Evolutionary conservation across 2,888 invertebrate species (phyloP), one percentile per base, ranked within the genome.

Genomic region (Leptopilina drosophilae): DNA sequence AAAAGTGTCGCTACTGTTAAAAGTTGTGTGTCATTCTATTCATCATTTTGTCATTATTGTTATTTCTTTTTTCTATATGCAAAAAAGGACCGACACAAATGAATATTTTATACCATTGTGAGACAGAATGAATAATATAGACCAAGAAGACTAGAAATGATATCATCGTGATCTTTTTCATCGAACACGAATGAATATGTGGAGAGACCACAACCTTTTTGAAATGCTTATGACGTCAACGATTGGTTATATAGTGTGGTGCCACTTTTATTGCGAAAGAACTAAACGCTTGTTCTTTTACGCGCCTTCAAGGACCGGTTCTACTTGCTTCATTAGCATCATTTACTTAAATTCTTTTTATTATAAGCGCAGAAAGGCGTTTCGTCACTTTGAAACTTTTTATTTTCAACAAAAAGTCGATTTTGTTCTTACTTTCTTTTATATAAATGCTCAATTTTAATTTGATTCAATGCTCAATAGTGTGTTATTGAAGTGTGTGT

Each of bases 121-220:
- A 20, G n/a, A 20, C 59, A 59, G 59, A 20, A 53, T 49, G 69
- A 49, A 69, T 69, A 69, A 69, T 53, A 26, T 20, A 26, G 53
- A 69, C 8, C 14, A 26, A 46, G 7, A 69, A 69, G 46, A 42
- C 26, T 20, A 12, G 53, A 14, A 53, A 3, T 69, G 69, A 69
- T 69, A 20, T 69, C 69, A 69, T 53, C 53, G 69, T 69, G 49
- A 69, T 69, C 69, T 53, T 69, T 53, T 53, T 69, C 69, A 69
- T 69, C 69, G 69, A 69, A 69, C 53, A 20, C 53, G 26, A 53
- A 49, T 49, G 69, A 69, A 69, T 20, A 20, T 8, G 69, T 33
- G 12, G 26, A 69, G 69, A 69, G 15, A 20, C 40, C n/a, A 66
- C 69, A 69, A 26, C 69, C 53, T 69, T 69, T 69, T 69, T 69